Conservation (phyloP, 2,888 invertebrate genomes). For the Acanthopleura granulata region DNA sequence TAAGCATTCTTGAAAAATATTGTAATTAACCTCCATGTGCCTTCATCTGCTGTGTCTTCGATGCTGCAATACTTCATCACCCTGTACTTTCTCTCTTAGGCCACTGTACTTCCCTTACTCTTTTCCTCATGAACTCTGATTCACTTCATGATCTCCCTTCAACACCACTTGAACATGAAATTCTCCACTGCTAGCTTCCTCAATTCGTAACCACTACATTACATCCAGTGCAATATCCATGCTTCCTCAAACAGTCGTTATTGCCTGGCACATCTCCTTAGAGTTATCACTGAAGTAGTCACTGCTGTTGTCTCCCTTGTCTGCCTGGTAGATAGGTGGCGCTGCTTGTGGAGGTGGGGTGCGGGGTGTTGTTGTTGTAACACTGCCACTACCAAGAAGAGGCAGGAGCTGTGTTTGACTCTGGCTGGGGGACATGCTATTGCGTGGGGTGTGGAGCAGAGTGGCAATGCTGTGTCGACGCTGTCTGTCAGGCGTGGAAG, state of each 20-base stretch:
- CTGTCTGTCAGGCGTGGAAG: conserved; percentile 14
- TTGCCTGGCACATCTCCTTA: conserved; percentile 55
- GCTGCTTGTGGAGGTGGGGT: neutral
- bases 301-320: conserved; percentile 43
- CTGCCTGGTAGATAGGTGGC: conserved; percentile 17
- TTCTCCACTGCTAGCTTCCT: too few relatives aligned
- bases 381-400: neutral
- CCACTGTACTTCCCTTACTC: too few relatives aligned
- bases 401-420: conserved; percentile 6
- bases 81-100: too few relatives aligned
- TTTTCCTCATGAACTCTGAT: too few relatives aligned
- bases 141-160: too few relatives aligned
- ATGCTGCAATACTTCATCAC: too few relatives aligned
- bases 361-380: neutral
- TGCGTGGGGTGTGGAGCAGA: neutral
- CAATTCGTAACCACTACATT: too few relatives aligned
- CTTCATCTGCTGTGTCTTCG: too few relatives aligned
- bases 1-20: too few relatives aligned
- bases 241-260: conserved; percentile 55
- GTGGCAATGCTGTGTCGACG: conserved; percentile 19
- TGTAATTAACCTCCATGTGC: too few relatives aligned
- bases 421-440: conserved; percentile 17
- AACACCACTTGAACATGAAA: too few relatives aligned
- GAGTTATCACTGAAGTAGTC: conserved; percentile 60
- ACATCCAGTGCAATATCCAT: too few relatives aligned